Percentiles rank a stretch among this genome's conserved stretches.
Conservation (phyloP, 35 echinoderm and acorn worm species). For the Ophioderma brevispina region DNA sequence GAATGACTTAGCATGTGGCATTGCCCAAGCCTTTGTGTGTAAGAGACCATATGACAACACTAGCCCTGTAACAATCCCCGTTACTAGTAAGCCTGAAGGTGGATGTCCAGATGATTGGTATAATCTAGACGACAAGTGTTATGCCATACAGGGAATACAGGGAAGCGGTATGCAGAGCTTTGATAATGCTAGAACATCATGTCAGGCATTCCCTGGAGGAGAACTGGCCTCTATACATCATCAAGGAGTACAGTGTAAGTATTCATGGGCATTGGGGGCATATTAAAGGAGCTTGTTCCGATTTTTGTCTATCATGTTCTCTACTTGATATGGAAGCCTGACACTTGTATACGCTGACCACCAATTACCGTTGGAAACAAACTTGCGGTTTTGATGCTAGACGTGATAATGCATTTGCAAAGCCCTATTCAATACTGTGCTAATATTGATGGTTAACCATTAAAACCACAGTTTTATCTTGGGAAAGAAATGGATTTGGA, state of each 20-base stretch:
- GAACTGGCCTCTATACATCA: background rate
- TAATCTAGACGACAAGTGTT: constrained; percentile 60
- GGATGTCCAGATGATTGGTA: constrained; percentile 65
- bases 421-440: no score
- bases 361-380: no score
- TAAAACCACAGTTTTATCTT: no score
- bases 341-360: no score
- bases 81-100: constrained; percentile 52
- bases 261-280: no score
- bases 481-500: no score
- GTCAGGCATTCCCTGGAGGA: background rate
- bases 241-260: background rate
- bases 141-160: background rate
- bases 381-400: no score
- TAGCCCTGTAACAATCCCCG: constrained; percentile 30
- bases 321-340: no score
- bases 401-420: no score
- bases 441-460: no score
- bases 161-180: background rate
- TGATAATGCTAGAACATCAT: background rate
- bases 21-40: constrained; percentile 54
- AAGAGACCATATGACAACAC: constrained; percentile 45
- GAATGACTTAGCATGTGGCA: constrained; percentile 79
- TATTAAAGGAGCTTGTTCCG: no score
- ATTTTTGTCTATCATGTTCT: no score